Base-by-base conservation (phyloP, 2,797 vertebrate genomes). In the Tadarida brasiliensis region DNA sequence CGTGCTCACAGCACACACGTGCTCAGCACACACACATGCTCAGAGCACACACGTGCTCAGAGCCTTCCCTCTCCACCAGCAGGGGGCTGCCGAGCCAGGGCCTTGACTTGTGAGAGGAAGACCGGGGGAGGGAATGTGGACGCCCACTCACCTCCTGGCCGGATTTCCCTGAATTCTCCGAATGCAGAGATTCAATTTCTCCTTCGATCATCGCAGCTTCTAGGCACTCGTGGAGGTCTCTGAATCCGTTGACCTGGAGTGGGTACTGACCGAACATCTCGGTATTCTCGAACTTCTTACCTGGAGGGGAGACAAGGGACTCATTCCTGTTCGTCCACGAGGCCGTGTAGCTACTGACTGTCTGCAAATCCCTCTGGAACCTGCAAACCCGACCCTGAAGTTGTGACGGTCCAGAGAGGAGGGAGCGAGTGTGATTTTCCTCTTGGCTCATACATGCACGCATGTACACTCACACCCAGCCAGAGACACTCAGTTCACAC, bases 201-300 rank as follows among this genome's bases (percentile, higher is more conserved):
- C 99, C 99, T 98, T 99, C 99, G 54, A 99, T 99, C 99, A 99
- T 99, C 4, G 99, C 99, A 17, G 99, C 99, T 98, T 99, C 99
- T 39, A 99, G 98, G 98, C 99, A 99, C 98, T 99, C 99, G 3
- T 99, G 99, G n/a, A 99, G 99, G 98, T 99, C 99, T 98, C 99
- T 99, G 98, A 99, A 99, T 96, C 99, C 99, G 24, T 99, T 99
- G 94, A 99, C 99, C 97, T 99, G 99, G 76, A 99, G 99, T 2
- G 99, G 99, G 98, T 99, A 99, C 98, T 99, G 99, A 92, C 99
- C 99, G 97, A 99, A 99, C 99, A 99, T 99, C 98, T 99, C 99
- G 0, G 99, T 99, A 98, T 99, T 99, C 98, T 99, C 99, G 99
- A 99, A 99, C 97, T 99, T 99, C 98, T 99, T 99, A 96, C 99